Base-by-base conservation (phyloP, 2,113 vertebrate species). In the Oryzias melastigma region DNA sequence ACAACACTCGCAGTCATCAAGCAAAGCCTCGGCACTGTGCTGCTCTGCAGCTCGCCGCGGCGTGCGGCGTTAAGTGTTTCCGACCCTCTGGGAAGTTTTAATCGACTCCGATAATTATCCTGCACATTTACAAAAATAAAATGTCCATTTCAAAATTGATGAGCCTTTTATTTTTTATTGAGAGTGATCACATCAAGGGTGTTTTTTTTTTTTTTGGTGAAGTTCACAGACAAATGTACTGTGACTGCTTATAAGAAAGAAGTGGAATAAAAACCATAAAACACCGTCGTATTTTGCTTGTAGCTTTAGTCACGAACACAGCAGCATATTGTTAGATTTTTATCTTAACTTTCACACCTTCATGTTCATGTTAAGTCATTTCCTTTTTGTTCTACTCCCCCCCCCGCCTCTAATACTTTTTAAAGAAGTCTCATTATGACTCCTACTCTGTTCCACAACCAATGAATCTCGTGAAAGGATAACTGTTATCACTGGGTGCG, bases 81-180 rank as follows among this genome's bases (percentile, higher is more conserved):
- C 81, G 79, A 82, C 88, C 89, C 91, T 92, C 89, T 87, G 90
- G 90, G 89, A 88, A 91, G 84, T 91, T 89, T 86, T 92, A 92
- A 92, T 91, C 90, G 90, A 85, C 88, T 84, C 58, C 61, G 77
- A 84, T 92, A 91, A 92, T 91, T 91, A 91, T 91, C 87, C 83
- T 68, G 64, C 81, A 82, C 87, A 88, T 91, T 90, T 89, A 83
- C 87, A 78, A 90, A 90, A 92, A 91, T 92, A 92, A 91, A 91
- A 91, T 80, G 85, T 88, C 84, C 88, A 88, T 91, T 91, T 88
- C 74, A 87, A 87, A 92, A 91, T 89, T 91, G 88, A 92, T 92
- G 91, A 92, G 89, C 87, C 90, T 85, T 89, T 88, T 75, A 85
- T 91, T 91, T 78, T 71, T 90, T 80, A 85, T 75, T 82, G 88